A percentile compares a stretch with the other conserved stretches of the same genome.
These are phyloP conservation scores for Disparrhopalites patrizii DNA, from an alignment of 2,888 invertebrate genomes.

Conservation along the genomic window DNA sequence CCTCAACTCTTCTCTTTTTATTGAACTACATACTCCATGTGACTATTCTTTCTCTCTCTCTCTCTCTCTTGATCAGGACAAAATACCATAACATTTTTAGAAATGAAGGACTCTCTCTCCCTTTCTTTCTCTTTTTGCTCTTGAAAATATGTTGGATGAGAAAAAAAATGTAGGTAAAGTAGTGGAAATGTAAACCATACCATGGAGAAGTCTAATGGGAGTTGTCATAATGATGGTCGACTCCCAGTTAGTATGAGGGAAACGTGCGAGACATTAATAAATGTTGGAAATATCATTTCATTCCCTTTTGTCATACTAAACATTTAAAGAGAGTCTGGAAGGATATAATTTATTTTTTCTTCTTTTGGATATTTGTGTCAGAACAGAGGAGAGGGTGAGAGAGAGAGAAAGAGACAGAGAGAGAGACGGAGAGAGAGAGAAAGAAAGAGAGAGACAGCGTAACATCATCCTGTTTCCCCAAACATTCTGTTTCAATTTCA, in stretches of 20 bases:
- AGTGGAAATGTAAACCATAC: background rate
- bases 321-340: too few relatives aligned
- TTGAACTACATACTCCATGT: background rate
- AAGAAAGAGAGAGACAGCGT: background rate
- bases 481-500: background rate
- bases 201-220: background rate
- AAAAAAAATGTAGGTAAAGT: background rate
- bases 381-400: too few relatives aligned
- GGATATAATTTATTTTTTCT: too few relatives aligned
- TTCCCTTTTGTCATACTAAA: too few relatives aligned
- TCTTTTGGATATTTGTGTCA: too few relatives aligned
- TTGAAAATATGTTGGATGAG: slow-evolving; percentile 2
- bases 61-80: too few relatives aligned
- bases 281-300: slow-evolving; percentile 21
- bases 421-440: background rate
- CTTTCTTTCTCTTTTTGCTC: background rate
- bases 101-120: too few relatives aligned
- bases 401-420: too few relatives aligned
- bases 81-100: too few relatives aligned
- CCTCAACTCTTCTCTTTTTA: slow-evolving; percentile 2
- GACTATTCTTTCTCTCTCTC: background rate
- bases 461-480: background rate
- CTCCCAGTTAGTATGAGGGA: background rate
- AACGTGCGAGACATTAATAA: slow-evolving; percentile 24
- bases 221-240: background rate